Evolutionary conservation across 2,888 invertebrate species (phyloP).

Genomic region (Lasioglossum oenotherae): DNA sequence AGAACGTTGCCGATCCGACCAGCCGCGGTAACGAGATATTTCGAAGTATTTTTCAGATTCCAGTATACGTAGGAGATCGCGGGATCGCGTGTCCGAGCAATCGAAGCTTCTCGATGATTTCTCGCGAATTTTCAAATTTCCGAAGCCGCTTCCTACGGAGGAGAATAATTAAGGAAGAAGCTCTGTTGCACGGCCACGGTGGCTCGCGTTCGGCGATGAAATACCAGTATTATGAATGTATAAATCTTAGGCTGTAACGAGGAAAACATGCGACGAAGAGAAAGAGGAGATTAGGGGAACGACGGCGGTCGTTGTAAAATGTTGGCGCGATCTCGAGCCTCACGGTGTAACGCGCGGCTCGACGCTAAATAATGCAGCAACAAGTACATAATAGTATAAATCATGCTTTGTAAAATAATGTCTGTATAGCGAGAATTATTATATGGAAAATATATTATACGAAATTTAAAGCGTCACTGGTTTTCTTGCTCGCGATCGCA

Average conservation of each 20-base stretch:
- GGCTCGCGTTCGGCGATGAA: constrained; percentile 76
- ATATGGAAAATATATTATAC: constrained; percentile 85
- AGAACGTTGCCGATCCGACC: constrained; percentile 64
- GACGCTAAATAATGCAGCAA: constrained; percentile 77
- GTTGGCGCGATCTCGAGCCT: constrained; percentile 36
- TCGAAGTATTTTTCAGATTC: constrained; percentile 79
- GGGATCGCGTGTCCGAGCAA: constrained; percentile 25
- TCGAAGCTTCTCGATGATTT: neutral
- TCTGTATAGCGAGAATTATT: constrained; percentile 84
- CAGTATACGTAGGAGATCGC: constrained; percentile 72
- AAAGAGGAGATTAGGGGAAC: constrained; percentile 11
- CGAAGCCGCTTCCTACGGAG: neutral
- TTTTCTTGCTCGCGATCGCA: neutral
- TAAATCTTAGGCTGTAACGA: constrained; percentile 76
- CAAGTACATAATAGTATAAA: constrained; percentile 75
- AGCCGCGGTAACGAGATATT: constrained; percentile 72
- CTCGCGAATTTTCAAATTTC: neutral
- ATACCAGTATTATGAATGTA: constrained; percentile 84
- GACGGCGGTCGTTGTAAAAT: constrained; percentile 29
- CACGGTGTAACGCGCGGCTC: constrained; percentile 66
- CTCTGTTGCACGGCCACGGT: constrained; percentile 66
- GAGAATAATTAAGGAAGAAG: neutral
- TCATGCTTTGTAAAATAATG: constrained; percentile 84
- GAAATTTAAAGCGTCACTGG: constrained; percentile 78
- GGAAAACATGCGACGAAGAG: neutral